A percentile compares a stretch with the other conserved stretches of the same genome.
These are phyloP conservation scores for Elysia crispata DNA, from an alignment of 2,888 invertebrate genomes.

Conservation along the genomic window DNA sequence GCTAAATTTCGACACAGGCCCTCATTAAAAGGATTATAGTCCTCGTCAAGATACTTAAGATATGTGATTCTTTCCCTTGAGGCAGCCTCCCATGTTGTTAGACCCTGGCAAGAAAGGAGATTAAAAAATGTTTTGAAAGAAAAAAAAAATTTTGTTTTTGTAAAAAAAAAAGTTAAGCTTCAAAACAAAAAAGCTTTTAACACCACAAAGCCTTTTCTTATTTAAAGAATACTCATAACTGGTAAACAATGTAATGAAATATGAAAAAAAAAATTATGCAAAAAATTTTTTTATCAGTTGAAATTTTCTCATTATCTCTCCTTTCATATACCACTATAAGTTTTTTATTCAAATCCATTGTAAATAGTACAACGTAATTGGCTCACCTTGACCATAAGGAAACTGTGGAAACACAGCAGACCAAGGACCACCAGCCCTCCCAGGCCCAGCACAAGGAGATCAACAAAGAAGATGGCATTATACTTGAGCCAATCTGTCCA, in stretches of 20 bases:
- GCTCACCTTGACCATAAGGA: slow-evolving; percentile 68
- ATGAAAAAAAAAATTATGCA: too few species aligned
- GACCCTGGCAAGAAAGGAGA: slow-evolving; percentile 55
- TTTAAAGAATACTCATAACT: too few species aligned
- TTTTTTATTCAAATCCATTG: too few species aligned
- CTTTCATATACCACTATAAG: too few species aligned
- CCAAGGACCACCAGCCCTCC: slow-evolving; percentile 68
- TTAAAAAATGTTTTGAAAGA: background rate
- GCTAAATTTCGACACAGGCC: slow-evolving; percentile 71
- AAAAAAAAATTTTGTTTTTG: too few species aligned
- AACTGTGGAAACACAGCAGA: slow-evolving; percentile 74
- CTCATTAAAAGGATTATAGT: slow-evolving; percentile 76
- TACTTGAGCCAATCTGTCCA: slow-evolving; percentile 71
- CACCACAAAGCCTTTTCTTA: too few species aligned
- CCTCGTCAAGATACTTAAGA: slow-evolving; percentile 73
- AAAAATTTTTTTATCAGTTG: too few species aligned
- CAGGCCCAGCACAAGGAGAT: slow-evolving; percentile 68
- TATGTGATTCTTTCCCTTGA: slow-evolving; percentile 76
- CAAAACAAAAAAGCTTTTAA: too few species aligned
- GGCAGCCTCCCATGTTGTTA: slow-evolving; percentile 77
- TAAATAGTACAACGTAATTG: too few species aligned
- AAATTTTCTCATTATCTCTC: too few species aligned
- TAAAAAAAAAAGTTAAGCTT: too few species aligned
- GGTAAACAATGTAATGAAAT: too few species aligned
- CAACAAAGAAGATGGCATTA: slow-evolving; percentile 69